Conservation (phyloP, 2,888 invertebrate species). For the Himalopsyche anomala region DNA sequence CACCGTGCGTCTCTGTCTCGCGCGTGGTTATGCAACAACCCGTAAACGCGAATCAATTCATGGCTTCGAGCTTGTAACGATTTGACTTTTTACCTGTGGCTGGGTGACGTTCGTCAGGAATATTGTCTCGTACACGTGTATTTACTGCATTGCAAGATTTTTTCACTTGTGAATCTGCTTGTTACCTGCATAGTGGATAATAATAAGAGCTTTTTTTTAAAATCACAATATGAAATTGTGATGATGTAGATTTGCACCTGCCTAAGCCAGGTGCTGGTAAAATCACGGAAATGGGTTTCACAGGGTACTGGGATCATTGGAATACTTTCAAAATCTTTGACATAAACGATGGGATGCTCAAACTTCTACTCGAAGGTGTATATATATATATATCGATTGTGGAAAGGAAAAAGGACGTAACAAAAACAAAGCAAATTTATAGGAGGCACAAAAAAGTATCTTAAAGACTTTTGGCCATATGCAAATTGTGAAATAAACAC, state of each 20-base stretch:
- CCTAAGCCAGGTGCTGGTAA: not conserved
- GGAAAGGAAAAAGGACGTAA: too few species aligned
- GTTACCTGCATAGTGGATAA: not conserved
- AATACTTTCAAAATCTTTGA: too few species aligned
- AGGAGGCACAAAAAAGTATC: too few species aligned
- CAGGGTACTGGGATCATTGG: not conserved
- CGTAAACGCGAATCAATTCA: not conserved
- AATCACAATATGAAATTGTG: too few species aligned
- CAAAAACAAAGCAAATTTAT: too few species aligned
- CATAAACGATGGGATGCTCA: too few species aligned
- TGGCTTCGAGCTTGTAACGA: not conserved
- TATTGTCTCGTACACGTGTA: not conserved
- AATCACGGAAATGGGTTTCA: not conserved
- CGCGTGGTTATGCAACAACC: not conserved
- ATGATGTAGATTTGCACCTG: not conserved
- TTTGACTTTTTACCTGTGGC: slow-evolving; percentile 11
- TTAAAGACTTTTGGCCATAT: too few species aligned
- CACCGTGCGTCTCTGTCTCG: not conserved
- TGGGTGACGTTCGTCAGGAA: not conserved
- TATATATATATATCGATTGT: too few species aligned
- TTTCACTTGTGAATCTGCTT: too few species aligned
- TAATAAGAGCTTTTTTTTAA: not conserved
- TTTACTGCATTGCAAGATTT: not conserved
- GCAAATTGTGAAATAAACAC: too few species aligned
- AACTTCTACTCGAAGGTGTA: too few species aligned